A percentile compares a stretch with the other conserved stretches of the same genome.
phyloP scores from a whole-genome alignment of 2,888 invertebrate genomes.

The Phyto melanocephala region DNA sequence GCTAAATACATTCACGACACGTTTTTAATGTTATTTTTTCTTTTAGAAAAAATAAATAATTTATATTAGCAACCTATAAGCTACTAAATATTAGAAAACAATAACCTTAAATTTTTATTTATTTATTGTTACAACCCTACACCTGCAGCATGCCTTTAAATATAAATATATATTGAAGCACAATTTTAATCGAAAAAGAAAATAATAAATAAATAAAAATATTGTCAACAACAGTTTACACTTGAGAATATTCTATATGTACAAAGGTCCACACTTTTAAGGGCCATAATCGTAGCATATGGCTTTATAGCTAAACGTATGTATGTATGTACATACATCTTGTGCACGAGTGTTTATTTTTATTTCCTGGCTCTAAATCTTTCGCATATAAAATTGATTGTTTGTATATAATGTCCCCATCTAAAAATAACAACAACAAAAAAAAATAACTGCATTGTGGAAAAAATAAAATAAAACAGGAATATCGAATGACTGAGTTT shows the following conservation, averaged over 20 bases:
- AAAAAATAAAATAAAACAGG: background rate
- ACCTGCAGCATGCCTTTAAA: background rate
- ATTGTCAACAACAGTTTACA: conserved; percentile 31
- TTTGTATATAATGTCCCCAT: conserved; percentile 25
- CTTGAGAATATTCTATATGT: conserved; percentile 10
- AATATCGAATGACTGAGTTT: background rate
- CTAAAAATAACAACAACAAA: conserved; percentile 29
- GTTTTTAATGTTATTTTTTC: background rate
- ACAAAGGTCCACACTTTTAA: background rate
- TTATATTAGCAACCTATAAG: background rate
- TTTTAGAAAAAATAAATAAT: background rate
- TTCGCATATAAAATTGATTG: conserved; percentile 41
- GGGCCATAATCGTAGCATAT: background rate
- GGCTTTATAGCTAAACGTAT: background rate
- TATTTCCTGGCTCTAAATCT: conserved; percentile 14
- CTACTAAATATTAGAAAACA: background rate
- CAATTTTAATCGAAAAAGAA: background rate
- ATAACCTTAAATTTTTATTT: background rate
- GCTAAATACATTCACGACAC: background rate
- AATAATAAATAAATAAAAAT: too few species aligned
- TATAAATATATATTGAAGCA: background rate
- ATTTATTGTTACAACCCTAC: background rate
- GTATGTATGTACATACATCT: too few species aligned
- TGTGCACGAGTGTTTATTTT: background rate
- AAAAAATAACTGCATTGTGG: conserved; percentile 12